Base-by-base conservation (phyloP, 2,888 invertebrate genomes). In the Ichneumon xanthorius region DNA sequence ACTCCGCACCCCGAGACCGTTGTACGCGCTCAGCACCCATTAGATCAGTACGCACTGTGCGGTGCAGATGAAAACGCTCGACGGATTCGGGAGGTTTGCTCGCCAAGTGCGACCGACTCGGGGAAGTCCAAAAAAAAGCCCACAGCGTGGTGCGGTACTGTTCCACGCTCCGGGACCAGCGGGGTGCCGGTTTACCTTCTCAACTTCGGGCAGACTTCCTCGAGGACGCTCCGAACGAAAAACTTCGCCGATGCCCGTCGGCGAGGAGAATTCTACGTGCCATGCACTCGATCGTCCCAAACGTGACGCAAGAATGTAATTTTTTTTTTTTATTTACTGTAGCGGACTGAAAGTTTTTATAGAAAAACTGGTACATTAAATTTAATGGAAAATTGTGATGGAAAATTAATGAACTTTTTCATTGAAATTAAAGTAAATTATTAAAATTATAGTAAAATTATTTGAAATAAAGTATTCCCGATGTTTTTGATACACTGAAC, bases 261-360 rank as follows among this genome's bases (percentile, higher is more conserved):
- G 45, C 37, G 73, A 37, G 55, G 40, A 58, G 37, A 1, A 4
- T 19, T 33, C 70, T 72, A 19, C 22, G 33, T 45, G 40, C 76
- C 79, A 16, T 40, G 65, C 65, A 30, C 67, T 63, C 63, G 50
- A 70, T 65, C 53, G 61, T 86, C 67, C 33, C 67, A 84, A 86
- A 76, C 84, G 89, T 91, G 88, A 92, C 90, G 90, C 90, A 90
- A n/a, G n/a, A n/a, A n/a, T n/a, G n/a, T n/a, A n/a, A n/a, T n/a
- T n/a, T n/a, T n/a, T n/a, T n/a, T n/a, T n/a, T n/a, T n/a, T n/a
- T n/a, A n/a, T 33, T 33, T 1, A 6, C 7, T 33, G 6, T 33
- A 33, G 1, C 1, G 33, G 6, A 7, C 0, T 1, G 6, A 5
- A 1, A 33, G 5, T 33, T 33, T 33, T 33, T 33, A 6, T 33